These are phyloP conservation scores for Osedax fenrisi DNA, from an alignment of 2,888 invertebrate species.

Conservation along the genomic window DNA sequence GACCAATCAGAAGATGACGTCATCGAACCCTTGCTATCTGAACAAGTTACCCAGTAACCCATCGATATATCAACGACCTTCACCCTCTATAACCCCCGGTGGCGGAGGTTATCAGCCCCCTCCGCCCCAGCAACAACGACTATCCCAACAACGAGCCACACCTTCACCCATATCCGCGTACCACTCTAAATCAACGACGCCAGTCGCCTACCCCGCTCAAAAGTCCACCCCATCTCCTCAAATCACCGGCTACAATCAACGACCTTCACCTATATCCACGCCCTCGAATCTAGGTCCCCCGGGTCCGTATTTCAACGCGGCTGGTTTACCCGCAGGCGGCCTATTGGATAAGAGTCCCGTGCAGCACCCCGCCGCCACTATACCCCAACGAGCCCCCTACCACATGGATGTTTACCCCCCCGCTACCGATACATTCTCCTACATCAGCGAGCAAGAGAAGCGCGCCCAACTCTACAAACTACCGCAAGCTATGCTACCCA, in stretches of 20 bases:
- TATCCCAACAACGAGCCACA: no score
- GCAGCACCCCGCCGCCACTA: neutral
- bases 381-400: neutral
- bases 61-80: neutral
- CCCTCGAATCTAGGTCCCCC: neutral
- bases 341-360: neutral
- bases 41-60: neutral
- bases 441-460: neutral
- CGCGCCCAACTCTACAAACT: neutral
- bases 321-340: neutral
- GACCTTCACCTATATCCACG: neutral
- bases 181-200: neutral
- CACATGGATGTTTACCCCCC: no score
- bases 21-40: neutral
- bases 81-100: neutral
- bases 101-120: neutral
- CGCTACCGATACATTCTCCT: neutral
- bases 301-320: neutral
- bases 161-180: no score
- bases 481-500: neutral
- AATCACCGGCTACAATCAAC: neutral
- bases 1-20: neutral
- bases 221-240: neutral
- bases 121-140: no score
- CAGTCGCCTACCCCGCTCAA: neutral